Base-by-base conservation (phyloP, 2,113 vertebrate species). In the Etia nguti region DNA sequence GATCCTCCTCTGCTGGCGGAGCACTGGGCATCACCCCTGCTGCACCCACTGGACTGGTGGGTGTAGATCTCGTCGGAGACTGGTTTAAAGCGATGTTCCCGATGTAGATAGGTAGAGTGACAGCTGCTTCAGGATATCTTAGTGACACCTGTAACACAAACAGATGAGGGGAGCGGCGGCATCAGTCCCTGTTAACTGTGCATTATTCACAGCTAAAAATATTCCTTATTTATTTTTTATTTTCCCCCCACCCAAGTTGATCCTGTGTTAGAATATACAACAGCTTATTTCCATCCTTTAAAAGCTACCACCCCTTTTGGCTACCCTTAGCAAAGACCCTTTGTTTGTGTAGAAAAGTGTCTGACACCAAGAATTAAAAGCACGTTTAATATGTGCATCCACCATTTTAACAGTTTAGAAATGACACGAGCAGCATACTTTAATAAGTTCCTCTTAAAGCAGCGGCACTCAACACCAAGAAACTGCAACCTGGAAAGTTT, bases 51-150 rank as follows among this genome's bases (percentile, higher is more conserved):
- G 88, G 91, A 81, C 22, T 77, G 55, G 94, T 90, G 65, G 83
- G 92, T 56, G 88, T 82, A 6, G 88, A 92, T 29, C 96, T 96
- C 7, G 96, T 91, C 0, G 97, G 98, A 34, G 96, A 92, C 52
- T 96, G 93, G 95, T 97, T 99, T 81, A 99, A 96, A 9, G 98
- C 94, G 1, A 99, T 97, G 95, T 99, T 98, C 24, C 99, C 99
- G 0, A 99, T 98, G 90, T 97, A 98, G 88, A 99, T 97, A 5
- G 99, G 99, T 24, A 99, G 96, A 2, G 96, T 97, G 92, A 99
- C 97, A 0, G 97, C 95, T 4, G 97, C 96, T 18, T 99, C 99
- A 0, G 98, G 98, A 0, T 96, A 97, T 90, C 98, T 99, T 75
- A 99, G 93, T 5, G 98, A 98, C 80, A 99, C 97, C 99, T 99